phyloP scores from a whole-genome alignment of 92 coral and sea anemone species.

The Phenganax stokvisi region DNA sequence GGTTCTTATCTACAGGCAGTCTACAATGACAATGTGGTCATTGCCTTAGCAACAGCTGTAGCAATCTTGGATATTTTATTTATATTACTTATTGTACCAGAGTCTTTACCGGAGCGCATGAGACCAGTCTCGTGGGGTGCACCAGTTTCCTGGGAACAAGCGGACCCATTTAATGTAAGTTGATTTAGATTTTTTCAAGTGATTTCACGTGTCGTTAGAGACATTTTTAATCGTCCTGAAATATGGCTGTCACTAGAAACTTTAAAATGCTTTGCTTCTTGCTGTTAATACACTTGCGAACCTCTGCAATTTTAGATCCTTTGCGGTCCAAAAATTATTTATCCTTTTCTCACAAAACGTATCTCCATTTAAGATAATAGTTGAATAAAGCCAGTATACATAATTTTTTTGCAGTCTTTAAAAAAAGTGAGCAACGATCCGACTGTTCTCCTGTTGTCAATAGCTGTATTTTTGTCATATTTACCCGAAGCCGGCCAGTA shows the following conservation, averaged over 20 bases:
- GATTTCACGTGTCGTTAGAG: neutral
- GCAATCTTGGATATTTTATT: constrained; percentile 81
- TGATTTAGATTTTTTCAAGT: neutral
- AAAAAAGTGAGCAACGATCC: constrained; percentile 97
- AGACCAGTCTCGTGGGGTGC: constrained; percentile 99
- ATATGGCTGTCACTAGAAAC: neutral
- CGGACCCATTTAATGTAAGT: constrained; percentile 94
- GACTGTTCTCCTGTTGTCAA: constrained; percentile 74
- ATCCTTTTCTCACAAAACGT: neutral
- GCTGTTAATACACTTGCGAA: too few species aligned
- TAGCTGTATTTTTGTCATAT: constrained; percentile 89
- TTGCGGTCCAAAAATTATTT: neutral
- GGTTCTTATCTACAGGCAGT: constrained; percentile 74
- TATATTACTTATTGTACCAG: constrained; percentile 84
- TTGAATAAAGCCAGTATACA: neutral
- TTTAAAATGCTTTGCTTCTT: too few species aligned
- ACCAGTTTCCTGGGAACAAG: constrained; percentile 99
- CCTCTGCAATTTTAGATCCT: too few species aligned
- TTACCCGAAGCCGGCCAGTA: constrained; percentile 98
- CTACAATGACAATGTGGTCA: constrained; percentile 84
- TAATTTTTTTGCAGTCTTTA: constrained; percentile 56
- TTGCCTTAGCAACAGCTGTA: constrained; percentile 90
- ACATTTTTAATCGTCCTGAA: neutral
- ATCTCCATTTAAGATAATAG: neutral
- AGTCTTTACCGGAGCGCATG: constrained; percentile 91